Percentiles rank a stretch among this genome's conserved stretches.
Evolutionary conservation across 2,113 vertebrate species (phyloP).

Genomic region (Podilymbus podiceps): DNA sequence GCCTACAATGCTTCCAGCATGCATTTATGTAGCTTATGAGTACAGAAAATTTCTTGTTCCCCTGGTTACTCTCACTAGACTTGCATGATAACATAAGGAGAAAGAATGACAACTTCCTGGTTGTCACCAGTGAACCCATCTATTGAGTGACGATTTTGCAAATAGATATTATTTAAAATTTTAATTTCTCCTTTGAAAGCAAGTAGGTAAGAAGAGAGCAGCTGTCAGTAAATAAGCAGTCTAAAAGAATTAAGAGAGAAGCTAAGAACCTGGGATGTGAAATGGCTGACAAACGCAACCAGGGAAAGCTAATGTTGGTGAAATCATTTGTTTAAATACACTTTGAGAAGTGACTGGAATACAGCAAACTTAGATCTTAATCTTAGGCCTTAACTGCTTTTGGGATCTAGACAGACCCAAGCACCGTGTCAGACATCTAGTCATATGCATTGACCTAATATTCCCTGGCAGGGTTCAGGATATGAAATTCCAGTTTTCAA

Average conservation of each 20-base stretch:
- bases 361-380: neutral
- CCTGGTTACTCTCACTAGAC: neutral
- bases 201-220: neutral
- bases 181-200: slow-evolving; percentile 3
- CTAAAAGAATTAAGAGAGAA: neutral
- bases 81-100: neutral
- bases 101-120: neutral
- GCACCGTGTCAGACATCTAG: neutral
- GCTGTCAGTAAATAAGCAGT: neutral
- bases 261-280: neutral
- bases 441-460: neutral
- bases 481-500: neutral
- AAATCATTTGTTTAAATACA: neutral
- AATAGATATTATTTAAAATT: neutral
- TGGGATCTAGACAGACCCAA: neutral
- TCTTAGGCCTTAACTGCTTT: neutral
- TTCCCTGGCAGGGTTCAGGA: neutral
- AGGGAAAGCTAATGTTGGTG: neutral
- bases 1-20: neutral
- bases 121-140: neutral
- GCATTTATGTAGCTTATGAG: neutral
- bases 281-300: neutral
- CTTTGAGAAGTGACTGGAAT: neutral
- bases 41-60: slow-evolving; percentile 3
- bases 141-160: neutral